Base-by-base conservation (phyloP, 2,888 invertebrate species). In the Diploptera punctata region DNA sequence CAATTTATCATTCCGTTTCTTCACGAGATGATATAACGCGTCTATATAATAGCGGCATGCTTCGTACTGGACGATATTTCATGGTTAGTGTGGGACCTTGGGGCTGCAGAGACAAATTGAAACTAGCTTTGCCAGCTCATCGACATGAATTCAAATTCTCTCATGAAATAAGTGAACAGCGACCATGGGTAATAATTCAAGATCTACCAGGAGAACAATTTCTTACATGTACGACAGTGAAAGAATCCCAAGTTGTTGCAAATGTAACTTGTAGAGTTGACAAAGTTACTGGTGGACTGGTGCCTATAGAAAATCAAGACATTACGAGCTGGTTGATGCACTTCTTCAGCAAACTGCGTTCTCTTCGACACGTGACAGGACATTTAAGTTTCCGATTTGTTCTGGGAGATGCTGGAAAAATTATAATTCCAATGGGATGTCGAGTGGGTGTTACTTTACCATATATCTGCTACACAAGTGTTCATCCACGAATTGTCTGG, bases 181-280 rank as follows among this genome's bases (percentile, higher is more conserved):
- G 88, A 77, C 93, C 92, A 0, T 94, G 94, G 94, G 87, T 94
- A 33, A 88, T 93, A 21, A 88, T 94, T 9, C 89, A 91, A 70
- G 92, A 94, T 79, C 87, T 92, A 3, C 90, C 89, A 70, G 92
- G 92, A 18, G 91, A 91, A 77, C 92, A 91, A 77, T 91, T 89
- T 79, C 86, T 94, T 68, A 94, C 94, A 21, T 94, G 94, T 79
- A 94, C 94, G 1, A 94, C 94, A 0, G 85, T 94, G 54, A 93
- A 92, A 80, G 91, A 92, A 73, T 92, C 93, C 1, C 87, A 88
- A 62, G 90, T 94, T 1, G 90, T 93, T 47, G 92, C 93, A 69
- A 94, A 94, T 79, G 93, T 94, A 24, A 91, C 92, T 2, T 94
- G 94, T 78, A 87, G 89, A 4, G 87, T 93, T 57, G 91, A 93